Percentiles rank a stretch among this genome's conserved stretches.
phyloP scores from a whole-genome alignment of 1,140 invertebrate genomes.

The Calliphora vicina region DNA sequence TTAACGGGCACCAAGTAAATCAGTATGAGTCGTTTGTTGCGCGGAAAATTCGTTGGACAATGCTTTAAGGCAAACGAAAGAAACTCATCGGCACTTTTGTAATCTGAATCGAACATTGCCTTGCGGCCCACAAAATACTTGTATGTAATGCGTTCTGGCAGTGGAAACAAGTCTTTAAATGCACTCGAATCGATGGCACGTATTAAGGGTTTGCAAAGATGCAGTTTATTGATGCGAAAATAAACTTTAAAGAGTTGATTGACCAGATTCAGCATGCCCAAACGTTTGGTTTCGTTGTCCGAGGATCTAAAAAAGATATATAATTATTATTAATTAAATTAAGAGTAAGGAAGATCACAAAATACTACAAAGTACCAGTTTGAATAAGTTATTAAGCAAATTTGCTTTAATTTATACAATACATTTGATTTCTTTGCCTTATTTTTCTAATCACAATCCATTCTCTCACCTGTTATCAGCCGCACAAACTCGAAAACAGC shows the following conservation, averaged over 20 bases:
- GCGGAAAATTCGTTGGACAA: constrained; percentile 81
- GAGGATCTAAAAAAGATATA: constrained; percentile 68
- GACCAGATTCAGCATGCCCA: constrained; percentile 94
- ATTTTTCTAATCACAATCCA: background rate
- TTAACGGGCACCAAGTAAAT: constrained; percentile 97
- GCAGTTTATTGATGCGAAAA: constrained; percentile 95
- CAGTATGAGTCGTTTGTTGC: constrained; percentile 93
- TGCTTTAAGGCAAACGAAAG: constrained; percentile 92
- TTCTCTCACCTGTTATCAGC: constrained; percentile 78
- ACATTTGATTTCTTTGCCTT: too few relatives aligned
- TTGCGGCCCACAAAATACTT: constrained; percentile 97
- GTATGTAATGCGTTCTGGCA: constrained; percentile 92
- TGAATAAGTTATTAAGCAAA: too few relatives aligned
- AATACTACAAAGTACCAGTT: too few relatives aligned
- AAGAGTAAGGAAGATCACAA: too few relatives aligned
- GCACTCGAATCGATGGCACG: constrained; percentile 92
- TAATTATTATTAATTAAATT: too few relatives aligned
- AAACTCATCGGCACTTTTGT: constrained; percentile 89
- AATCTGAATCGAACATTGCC: constrained; percentile 98
- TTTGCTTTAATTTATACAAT: too few relatives aligned
- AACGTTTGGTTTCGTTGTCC: constrained; percentile 89
- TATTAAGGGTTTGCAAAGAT: constrained; percentile 96
- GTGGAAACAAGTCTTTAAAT: constrained; percentile 87
- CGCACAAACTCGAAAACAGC: constrained; percentile 94
- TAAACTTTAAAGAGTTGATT: constrained; percentile 99